Evolutionary conservation across 2,113 vertebrate species (phyloP).

Genomic region (Anhinga anhinga): DNA sequence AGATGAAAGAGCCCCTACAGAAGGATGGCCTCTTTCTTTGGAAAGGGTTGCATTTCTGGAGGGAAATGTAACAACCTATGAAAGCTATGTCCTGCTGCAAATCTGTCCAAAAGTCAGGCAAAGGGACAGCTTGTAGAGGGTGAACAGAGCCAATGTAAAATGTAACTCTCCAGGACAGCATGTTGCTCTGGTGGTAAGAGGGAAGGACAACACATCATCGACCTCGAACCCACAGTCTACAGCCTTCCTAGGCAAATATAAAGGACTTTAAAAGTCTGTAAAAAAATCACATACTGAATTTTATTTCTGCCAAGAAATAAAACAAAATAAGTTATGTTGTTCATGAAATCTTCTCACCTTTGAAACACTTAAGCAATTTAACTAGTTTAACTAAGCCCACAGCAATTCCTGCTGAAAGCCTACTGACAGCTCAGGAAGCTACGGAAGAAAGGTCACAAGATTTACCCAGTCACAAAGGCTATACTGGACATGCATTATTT

Average conservation of each 20-base stretch:
- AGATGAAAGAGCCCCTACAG: not conserved
- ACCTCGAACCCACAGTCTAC: not conserved
- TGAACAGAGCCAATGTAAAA: slow-evolving; percentile 50
- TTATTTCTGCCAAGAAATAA: not conserved
- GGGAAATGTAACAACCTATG: not conserved
- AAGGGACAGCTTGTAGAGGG: slow-evolving; percentile 41
- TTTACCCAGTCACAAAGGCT: not conserved
- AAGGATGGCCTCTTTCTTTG: not conserved
- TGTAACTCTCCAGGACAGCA: slow-evolving; percentile 42
- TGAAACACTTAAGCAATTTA: not conserved
- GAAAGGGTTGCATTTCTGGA: slow-evolving; percentile 5
- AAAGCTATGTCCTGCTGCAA: slow-evolving; percentile 27
- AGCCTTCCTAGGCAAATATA: not conserved
- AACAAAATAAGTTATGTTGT: not conserved
- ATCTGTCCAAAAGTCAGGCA: slow-evolving; percentile 1
- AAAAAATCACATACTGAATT: not conserved
- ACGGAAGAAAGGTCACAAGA: not conserved
- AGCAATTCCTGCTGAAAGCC: not conserved
- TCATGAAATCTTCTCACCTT: not conserved
- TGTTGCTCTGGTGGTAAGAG: slow-evolving; percentile 15
- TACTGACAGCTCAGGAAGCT: not conserved
- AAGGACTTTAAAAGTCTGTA: not conserved
- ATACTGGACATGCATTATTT: not conserved
- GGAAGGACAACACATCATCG: not conserved
- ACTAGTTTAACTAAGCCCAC: not conserved